Percentiles rank a stretch among this genome's conserved stretches.
These are phyloP conservation scores for Stylophora pistillata DNA, from an alignment of 64 coral and sea anemone species.

Conservation along the genomic window DNA sequence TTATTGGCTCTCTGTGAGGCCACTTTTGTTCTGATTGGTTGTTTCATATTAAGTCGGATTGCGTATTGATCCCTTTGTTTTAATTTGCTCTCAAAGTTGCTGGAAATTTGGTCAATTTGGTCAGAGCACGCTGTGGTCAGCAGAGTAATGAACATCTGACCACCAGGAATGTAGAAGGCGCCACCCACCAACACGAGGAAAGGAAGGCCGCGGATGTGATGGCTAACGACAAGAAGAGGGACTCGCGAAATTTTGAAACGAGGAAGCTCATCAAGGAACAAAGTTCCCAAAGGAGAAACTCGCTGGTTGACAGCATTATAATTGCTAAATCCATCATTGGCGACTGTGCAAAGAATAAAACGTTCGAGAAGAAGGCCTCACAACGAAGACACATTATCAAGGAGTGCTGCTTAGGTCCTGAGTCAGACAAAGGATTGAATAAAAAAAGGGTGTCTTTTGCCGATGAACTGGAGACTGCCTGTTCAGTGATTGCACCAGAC, in stretches of 20 bases:
- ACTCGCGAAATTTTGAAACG: background rate
- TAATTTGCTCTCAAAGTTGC: too few relatives aligned
- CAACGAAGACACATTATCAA: background rate
- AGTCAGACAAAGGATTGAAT: background rate
- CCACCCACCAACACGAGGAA: too few relatives aligned
- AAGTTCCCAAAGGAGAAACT: background rate
- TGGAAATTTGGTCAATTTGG: too few relatives aligned
- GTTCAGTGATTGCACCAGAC: background rate
- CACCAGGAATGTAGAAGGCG: too few relatives aligned
- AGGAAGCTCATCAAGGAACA: background rate
- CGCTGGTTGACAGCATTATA: constrained; percentile 1
- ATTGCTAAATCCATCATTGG: background rate
- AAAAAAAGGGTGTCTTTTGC: background rate
- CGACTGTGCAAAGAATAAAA: background rate
- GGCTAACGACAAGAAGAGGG: background rate
- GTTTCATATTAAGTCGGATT: too few relatives aligned
- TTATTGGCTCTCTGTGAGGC: too few relatives aligned
- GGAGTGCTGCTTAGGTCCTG: background rate
- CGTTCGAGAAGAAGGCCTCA: background rate
- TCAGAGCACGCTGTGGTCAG: background rate
- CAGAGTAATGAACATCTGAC: background rate
- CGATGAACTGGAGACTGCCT: background rate
- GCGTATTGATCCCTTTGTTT: too few relatives aligned
- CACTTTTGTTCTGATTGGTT: too few relatives aligned
- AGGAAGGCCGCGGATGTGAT: background rate